These are phyloP conservation scores for Macrophya annulata DNA, from an alignment of 2,888 invertebrate genomes.

Conservation along the genomic window DNA sequence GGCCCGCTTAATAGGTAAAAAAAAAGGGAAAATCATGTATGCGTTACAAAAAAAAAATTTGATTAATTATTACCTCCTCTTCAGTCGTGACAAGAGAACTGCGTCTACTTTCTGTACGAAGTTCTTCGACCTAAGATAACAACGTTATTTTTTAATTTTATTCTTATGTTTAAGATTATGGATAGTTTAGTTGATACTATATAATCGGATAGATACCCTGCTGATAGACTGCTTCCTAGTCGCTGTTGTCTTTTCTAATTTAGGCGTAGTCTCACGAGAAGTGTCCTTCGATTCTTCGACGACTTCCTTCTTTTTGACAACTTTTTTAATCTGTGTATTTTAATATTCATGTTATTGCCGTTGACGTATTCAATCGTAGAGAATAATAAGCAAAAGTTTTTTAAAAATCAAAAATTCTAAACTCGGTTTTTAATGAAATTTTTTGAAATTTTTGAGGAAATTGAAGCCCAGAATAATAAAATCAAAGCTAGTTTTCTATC, in stretches of 20 bases:
- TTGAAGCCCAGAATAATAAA: not conserved
- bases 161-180: not conserved
- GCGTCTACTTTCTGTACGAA: conserved; percentile 75
- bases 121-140: conserved; percentile 73
- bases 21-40: too few relatives aligned
- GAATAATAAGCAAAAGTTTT: not conserved
- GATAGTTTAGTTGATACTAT: not conserved
- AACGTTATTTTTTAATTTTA: not conserved
- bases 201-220: conserved; percentile 63
- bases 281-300: conserved; percentile 68
- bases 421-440: not conserved
- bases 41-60: not conserved
- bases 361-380: not conserved
- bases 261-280: conserved; percentile 70
- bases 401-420: not conserved
- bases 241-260: conserved; percentile 71
- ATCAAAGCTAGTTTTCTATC: not conserved
- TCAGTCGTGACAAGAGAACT: conserved; percentile 74
- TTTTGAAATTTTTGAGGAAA: not conserved
- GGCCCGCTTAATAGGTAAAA: too few relatives aligned
- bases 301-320: conserved; percentile 71
- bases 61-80: conserved; percentile 67
- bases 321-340: conserved; percentile 65
- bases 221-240: conserved; percentile 74
- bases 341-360: conserved; percentile 44